Conservation (phyloP, 2,113 vertebrate genomes). For the Neolamprologus sp. region DNA sequence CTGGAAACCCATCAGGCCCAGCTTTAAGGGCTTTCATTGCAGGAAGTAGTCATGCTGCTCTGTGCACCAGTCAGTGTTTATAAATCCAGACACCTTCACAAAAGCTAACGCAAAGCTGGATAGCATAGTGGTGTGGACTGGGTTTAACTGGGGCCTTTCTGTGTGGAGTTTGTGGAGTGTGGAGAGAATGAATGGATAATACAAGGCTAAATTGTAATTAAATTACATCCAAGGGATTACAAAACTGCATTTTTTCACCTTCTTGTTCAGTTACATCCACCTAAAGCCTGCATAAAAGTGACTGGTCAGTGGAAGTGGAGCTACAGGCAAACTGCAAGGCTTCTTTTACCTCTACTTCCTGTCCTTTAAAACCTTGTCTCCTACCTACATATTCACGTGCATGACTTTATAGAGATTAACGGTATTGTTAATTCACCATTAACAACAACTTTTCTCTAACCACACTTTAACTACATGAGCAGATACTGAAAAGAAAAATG, state of each 20-base stretch:
- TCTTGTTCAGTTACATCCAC: not conserved
- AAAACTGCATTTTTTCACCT: not conserved
- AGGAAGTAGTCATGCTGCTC: not conserved
- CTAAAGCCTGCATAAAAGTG: not conserved
- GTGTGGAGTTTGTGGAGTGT: not conserved
- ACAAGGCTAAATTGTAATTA: not conserved
- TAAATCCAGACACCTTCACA: not conserved
- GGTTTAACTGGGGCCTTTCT: not conserved
- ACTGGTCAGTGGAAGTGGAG: not conserved
- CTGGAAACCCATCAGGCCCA: not conserved
- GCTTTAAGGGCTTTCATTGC: not conserved
- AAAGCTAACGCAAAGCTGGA: not conserved
- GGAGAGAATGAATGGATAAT: not conserved
- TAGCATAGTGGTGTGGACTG: not conserved
- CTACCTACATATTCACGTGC: not conserved
- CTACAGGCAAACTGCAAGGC: not conserved
- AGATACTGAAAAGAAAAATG: not conserved
- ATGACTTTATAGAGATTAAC: not conserved
- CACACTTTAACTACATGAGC: not conserved
- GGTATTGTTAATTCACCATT: not conserved
- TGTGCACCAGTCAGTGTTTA: not conserved
- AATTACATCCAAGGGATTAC: not conserved
- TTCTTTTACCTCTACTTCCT: not conserved
- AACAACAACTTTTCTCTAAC: not conserved
- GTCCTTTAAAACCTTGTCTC: not conserved